Percentiles rank a stretch among this genome's conserved stretches.
Conservation (phyloP, 2,888 invertebrate species). For the Mamestra brassicae region DNA sequence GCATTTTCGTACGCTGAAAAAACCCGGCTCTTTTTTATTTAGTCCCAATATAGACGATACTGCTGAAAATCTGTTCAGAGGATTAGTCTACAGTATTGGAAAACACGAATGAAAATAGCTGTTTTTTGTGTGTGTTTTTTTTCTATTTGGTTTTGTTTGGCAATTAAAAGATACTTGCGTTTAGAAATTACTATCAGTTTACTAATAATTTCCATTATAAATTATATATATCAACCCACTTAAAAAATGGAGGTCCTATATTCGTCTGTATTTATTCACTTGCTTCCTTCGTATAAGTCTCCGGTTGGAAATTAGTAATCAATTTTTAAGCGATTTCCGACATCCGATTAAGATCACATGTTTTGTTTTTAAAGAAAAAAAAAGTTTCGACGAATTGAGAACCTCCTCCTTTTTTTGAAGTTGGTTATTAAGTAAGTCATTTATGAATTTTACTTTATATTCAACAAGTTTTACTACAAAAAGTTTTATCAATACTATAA, state of each 20-base stretch:
- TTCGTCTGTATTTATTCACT: too few relatives aligned
- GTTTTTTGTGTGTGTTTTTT: conserved; percentile 20
- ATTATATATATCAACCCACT: too few relatives aligned
- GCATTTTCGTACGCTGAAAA: conserved; percentile 60
- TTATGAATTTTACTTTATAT: too few relatives aligned
- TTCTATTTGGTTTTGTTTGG: conserved; percentile 5
- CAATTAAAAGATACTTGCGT: not conserved
- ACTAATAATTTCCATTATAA: not conserved
- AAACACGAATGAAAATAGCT: conserved; percentile 37
- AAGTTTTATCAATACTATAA: not conserved
- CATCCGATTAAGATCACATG: too few relatives aligned
- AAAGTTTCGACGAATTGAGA: too few relatives aligned
- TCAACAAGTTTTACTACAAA: not conserved
- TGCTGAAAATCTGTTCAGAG: conserved; percentile 42
- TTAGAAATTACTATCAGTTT: not conserved
- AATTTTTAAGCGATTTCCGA: too few relatives aligned
- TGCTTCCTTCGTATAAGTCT: too few relatives aligned
- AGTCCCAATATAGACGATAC: conserved; percentile 28
- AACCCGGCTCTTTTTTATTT: conserved; percentile 45
- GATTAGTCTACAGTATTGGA: conserved; percentile 46
- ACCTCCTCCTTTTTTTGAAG: too few relatives aligned
- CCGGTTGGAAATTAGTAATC: too few relatives aligned
- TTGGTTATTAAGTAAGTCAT: too few relatives aligned
- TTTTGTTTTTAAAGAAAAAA: too few relatives aligned
- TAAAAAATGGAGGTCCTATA: too few relatives aligned